These are phyloP conservation scores for Phymastichus coffea DNA, from an alignment of 1,140 invertebrate genomes.

Conservation along the genomic window DNA sequence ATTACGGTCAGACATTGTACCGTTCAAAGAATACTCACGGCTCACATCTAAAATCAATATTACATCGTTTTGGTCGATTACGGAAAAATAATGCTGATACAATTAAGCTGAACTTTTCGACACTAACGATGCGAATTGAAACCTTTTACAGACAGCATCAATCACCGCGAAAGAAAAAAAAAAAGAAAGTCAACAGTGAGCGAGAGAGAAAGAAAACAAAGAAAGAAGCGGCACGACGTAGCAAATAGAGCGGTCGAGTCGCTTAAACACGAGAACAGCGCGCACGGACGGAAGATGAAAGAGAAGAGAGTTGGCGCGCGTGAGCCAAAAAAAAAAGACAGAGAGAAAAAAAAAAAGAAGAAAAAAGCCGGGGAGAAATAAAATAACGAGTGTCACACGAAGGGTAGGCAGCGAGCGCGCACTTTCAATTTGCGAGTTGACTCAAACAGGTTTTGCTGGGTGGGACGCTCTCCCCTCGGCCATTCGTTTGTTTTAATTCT, in stretches of 20 bases:
- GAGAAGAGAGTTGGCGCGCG: neutral
- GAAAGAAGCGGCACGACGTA: conserved; percentile 26
- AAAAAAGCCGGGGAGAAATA: neutral
- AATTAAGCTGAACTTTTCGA: too few relatives aligned
- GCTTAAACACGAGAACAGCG: neutral
- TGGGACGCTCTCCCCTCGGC: conserved; percentile 30
- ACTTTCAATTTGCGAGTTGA: conserved; percentile 43
- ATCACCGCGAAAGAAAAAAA: too few relatives aligned
- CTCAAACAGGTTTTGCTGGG: conserved; percentile 42
- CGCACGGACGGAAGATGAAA: neutral
- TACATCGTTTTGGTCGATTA: too few relatives aligned
- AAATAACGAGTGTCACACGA: neutral
- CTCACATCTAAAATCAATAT: too few relatives aligned
- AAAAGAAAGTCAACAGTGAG: conserved; percentile 13
- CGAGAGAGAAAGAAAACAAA: conserved; percentile 2
- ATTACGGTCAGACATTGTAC: too few relatives aligned
- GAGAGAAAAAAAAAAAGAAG: neutral
- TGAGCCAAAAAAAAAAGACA: neutral
- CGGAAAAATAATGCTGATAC: too few relatives aligned
- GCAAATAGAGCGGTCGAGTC: neutral
- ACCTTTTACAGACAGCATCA: too few relatives aligned
- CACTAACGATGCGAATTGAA: too few relatives aligned
- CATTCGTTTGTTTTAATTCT: conserved; percentile 43
- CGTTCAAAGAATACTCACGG: too few relatives aligned
- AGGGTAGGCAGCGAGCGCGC: conserved; percentile 3